Conservation (phyloP, 37 sponge, comb jelly and placozoan species). For the Hormiphora californensis region DNA sequence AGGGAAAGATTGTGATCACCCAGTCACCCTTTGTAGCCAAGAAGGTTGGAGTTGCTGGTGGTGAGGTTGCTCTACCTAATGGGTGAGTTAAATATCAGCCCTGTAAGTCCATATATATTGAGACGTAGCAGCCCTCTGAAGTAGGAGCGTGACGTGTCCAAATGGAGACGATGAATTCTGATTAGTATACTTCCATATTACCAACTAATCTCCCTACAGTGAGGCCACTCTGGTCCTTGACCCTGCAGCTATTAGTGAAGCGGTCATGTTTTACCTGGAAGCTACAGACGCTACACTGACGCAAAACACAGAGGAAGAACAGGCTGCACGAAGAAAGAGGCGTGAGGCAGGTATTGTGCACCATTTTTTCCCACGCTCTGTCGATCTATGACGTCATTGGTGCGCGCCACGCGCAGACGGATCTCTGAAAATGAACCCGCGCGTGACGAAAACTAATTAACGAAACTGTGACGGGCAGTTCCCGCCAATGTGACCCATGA, state of each 20-base stretch:
- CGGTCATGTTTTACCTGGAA: background rate
- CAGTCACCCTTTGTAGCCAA: background rate
- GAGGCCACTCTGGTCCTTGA: background rate
- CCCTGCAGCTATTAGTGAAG: background rate
- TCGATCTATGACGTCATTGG: no score
- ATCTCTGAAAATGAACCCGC: no score
- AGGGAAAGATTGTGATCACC: slow-evolving; percentile 57
- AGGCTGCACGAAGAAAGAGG: background rate
- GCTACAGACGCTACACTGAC: background rate
- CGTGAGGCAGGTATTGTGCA: background rate
- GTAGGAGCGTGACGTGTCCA: no score
- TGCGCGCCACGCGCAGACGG: no score
- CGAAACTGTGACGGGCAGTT: no score
- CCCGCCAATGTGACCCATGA: no score
- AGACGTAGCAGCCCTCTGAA: no score
- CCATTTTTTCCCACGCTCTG: no score
- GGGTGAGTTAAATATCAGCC: background rate
- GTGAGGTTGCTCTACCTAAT: background rate
- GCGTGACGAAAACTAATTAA: no score
- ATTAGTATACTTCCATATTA: background rate
- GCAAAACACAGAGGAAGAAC: slow-evolving; percentile 17
- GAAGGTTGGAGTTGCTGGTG: background rate
- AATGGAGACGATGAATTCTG: no score
- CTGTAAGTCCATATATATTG: background rate
- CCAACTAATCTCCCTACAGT: background rate